Base-by-base conservation (phyloP, 2,113 vertebrate genomes). In the Rhinichthys klamathensis region DNA sequence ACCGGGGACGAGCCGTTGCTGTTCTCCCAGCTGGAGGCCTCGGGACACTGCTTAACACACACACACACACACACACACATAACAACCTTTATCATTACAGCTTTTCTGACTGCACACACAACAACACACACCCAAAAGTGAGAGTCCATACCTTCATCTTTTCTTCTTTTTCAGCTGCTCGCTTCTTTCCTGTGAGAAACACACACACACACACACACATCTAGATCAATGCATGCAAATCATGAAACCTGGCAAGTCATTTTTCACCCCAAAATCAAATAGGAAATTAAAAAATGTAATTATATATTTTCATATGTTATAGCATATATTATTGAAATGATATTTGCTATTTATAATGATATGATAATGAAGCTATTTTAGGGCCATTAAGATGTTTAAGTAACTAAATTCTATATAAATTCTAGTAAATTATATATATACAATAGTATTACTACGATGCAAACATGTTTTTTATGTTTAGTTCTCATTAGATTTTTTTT, bases 101-200 rank as follows among this genome's bases (percentile, higher is more conserved):
- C 30, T 12, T 58, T 38, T 58, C 10, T 35, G 3, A 51, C 75
- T 23, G 9, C 41, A 56, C 54, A 56, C 21, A 30, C 74, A 58
- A 13, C 18, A 30, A 23, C 18, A 54, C 16, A 6, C 54, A 51
- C n/a, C 8, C 8, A 25, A 75, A 15, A 30, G n/a, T 18, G 46
- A 35, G 32, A 38, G 35, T n/a, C 35, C 76, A 41, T 89, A 91
- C 89, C 88, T 92, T 91, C 41, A 86, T 18, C 51, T 89, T 90
- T 16, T 92, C 90, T 12, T 95, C 94, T 86, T 93, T 94, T 49
- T 95, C 94, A 9, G 80, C 10, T 10, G 1, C 80, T 89, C 91
- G 95, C 88, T 95, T 95, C 89, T 94, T 95, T 84, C 92, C 94
- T 95, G 72, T 30, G 21, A 58, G 15, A 85, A 58, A 84, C 44